These are phyloP conservation scores for Sitodiplosis mosellana DNA, from an alignment of 1,140 invertebrate genomes.

Conservation along the genomic window DNA sequence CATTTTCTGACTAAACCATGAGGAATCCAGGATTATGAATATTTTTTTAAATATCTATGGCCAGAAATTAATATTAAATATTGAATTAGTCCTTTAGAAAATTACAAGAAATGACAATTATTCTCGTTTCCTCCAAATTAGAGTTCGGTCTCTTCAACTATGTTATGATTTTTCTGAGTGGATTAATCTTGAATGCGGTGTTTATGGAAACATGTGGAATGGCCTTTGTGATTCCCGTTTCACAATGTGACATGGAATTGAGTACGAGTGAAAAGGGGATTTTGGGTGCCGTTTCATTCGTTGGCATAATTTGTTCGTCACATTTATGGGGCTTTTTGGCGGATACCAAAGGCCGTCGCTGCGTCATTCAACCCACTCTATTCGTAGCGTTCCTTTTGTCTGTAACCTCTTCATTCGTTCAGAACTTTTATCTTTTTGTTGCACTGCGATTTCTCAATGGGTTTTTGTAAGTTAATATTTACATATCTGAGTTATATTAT, in stretches of 20 bases:
- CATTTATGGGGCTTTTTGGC: conserved; percentile 57
- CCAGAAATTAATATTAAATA: no score
- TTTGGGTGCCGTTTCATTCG: conserved; percentile 37
- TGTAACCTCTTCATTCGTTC: conserved; percentile 40
- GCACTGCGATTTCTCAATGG: conserved; percentile 48
- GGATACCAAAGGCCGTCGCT: conserved; percentile 47
- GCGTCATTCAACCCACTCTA: conserved; percentile 47
- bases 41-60: no score
- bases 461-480: conserved; percentile 37
- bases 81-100: no score
- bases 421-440: conserved; percentile 40
- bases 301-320: conserved; percentile 35
- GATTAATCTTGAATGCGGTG: conserved; percentile 32
- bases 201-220: conserved; percentile 42
- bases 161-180: conserved; percentile 31
- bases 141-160: conserved; percentile 43
- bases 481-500: no score
- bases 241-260: conserved; percentile 43
- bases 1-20: no score
- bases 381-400: conserved; percentile 41
- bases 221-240: conserved; percentile 42
- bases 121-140: conserved; percentile 4
- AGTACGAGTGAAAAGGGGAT: conserved; percentile 36
- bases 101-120: no score
- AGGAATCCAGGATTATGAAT: no score